Percentiles rank a stretch among this genome's conserved stretches.
Conservation (phyloP, 2,113 vertebrate species). For the Dendrocopos noguchii region DNA sequence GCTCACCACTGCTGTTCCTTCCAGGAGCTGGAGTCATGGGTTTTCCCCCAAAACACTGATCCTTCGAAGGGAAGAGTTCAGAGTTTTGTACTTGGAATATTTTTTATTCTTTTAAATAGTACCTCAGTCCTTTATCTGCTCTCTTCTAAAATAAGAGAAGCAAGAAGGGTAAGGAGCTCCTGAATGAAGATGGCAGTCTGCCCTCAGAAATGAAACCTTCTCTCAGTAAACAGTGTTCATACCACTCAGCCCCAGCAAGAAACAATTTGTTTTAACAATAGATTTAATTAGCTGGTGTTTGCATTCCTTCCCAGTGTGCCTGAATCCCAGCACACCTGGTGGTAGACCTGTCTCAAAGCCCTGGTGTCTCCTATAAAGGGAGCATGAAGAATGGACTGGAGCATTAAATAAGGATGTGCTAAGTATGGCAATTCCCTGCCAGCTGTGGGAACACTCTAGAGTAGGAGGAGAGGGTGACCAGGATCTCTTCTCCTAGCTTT, state of each 20-base stretch:
- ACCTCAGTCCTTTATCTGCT: not conserved
- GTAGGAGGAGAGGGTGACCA: not conserved
- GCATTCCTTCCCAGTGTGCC: conserved; percentile 44
- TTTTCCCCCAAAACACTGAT: not conserved
- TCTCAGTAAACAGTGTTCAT: not conserved
- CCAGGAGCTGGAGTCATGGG: not conserved
- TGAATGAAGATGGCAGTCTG: conserved; percentile 22
- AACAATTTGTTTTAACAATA: conserved; percentile 69
- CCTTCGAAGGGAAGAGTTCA: not conserved
- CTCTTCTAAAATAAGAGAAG: conserved; percentile 9
- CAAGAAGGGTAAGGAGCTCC: not conserved
- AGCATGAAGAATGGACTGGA: conserved; percentile 38
- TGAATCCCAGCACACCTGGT: conserved; percentile 11
- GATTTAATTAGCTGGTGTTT: conserved; percentile 68
- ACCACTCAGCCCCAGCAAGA: conserved; percentile 25
- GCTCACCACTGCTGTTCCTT: fast-evolving
- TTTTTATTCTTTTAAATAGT: not conserved
- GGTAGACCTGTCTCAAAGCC: conserved; percentile 45
- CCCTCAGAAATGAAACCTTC: conserved; percentile 47
- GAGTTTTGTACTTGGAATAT: not conserved
- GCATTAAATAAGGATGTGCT: not conserved
- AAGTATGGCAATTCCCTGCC: not conserved
- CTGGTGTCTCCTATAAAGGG: not conserved
- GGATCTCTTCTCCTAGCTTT: not conserved
- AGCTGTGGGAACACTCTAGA: not conserved